Percentiles rank a stretch among this genome's conserved stretches.
These are phyloP conservation scores for Anser cygnoides DNA, from an alignment of 2,113 vertebrate genomes.

Conservation along the genomic window DNA sequence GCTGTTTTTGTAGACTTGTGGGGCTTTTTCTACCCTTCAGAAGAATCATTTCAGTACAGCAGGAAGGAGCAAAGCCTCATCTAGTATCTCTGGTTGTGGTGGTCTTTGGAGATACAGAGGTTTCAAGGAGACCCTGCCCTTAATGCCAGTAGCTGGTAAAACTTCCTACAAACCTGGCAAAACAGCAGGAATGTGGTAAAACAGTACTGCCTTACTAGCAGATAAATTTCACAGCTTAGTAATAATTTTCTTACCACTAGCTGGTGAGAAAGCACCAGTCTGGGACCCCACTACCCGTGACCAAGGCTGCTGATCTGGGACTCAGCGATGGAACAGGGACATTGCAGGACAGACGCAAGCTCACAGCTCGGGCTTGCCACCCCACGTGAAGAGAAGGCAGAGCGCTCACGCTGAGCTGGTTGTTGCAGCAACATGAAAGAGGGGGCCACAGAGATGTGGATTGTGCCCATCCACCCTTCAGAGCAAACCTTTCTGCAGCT, in stretches of 20 bases:
- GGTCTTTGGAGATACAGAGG: background rate
- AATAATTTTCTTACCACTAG: background rate
- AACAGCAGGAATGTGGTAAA: background rate
- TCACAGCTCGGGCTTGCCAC: background rate
- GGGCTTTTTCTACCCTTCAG: background rate
- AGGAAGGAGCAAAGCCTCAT: background rate
- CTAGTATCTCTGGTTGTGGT: background rate
- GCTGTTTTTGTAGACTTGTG: background rate
- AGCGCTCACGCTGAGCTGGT: background rate
- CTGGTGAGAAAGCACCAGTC: background rate
- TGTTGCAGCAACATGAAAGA: background rate
- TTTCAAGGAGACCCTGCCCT: background rate
- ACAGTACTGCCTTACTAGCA: background rate
- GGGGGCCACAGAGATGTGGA: background rate
- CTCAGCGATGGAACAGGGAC: background rate
- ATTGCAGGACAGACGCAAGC: rapidly evolving
- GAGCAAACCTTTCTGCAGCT: background rate
- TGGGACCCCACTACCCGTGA: background rate
- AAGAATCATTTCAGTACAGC: background rate
- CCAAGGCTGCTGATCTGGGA: background rate
- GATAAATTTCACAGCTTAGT: background rate
- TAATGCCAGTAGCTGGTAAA: background rate
- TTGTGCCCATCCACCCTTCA: background rate
- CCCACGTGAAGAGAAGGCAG: background rate
- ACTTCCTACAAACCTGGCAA: background rate